Conservation (phyloP, 2,113 vertebrate species). For the Pagrus major region DNA sequence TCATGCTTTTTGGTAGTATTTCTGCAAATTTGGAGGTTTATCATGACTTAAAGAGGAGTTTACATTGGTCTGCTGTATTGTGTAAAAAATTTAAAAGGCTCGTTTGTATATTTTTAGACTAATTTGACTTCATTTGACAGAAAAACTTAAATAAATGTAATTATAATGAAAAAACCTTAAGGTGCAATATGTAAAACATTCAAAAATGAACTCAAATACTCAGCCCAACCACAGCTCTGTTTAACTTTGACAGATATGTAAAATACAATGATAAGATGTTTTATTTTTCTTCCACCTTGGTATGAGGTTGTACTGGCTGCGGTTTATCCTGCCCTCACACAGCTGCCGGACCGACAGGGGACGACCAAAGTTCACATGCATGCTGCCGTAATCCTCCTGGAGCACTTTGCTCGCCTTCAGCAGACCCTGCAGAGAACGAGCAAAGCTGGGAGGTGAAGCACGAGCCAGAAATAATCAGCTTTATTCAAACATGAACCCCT, state of each 20-base stretch:
- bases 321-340: constrained; percentile 87
- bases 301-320: constrained; percentile 88
- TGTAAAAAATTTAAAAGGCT: too few species aligned
- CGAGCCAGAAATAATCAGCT: constrained; percentile 5
- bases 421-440: constrained; percentile 85
- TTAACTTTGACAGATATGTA: not conserved
- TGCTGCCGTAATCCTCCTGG: constrained; percentile 91
- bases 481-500: not conserved
- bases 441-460: constrained; percentile 12
- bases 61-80: too few species aligned
- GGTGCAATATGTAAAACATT: too few species aligned
- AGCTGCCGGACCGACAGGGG: constrained; percentile 91
- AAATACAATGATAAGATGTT: not conserved
- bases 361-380: constrained; percentile 91
- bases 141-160: not conserved
- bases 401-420: constrained; percentile 93
- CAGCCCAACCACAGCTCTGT: too few species aligned
- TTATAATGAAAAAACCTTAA: too few species aligned
- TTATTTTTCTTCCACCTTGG: constrained; percentile 86
- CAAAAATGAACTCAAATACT: too few species aligned
- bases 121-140: not conserved
- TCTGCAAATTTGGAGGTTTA: too few species aligned
- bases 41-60: too few species aligned
- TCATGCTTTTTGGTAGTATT: not conserved
- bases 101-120: not conserved